Conservation (phyloP, 2,888 invertebrate genomes). For the Apotomis turbidana region DNA sequence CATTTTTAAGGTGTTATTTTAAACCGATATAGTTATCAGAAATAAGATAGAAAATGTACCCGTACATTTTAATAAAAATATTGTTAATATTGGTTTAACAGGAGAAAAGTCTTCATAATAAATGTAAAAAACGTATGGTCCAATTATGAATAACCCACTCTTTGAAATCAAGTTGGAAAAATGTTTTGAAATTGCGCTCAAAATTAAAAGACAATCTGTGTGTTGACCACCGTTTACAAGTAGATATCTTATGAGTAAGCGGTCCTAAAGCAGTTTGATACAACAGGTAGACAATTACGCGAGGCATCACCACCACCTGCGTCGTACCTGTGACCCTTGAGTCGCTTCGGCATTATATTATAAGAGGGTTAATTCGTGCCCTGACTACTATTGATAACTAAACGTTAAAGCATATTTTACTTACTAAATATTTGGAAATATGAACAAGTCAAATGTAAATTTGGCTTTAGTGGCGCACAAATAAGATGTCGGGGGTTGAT, state of each 20-base stretch:
- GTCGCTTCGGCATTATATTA: not conserved
- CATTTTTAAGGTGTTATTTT: too few relatives aligned
- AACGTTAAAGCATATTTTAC: not conserved
- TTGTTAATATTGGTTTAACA: too few relatives aligned
- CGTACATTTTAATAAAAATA: too few relatives aligned
- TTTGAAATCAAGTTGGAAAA: not conserved
- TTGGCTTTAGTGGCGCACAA: not conserved
- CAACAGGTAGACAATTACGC: constrained; percentile 21
- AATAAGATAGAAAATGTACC: too few relatives aligned
- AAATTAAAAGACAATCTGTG: not conserved
- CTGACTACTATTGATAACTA: not conserved
- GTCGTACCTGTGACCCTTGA: constrained; percentile 18
- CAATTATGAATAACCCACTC: too few relatives aligned
- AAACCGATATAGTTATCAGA: too few relatives aligned
- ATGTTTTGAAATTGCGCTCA: too few relatives aligned
- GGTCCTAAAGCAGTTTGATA: not conserved
- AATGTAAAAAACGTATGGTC: too few relatives aligned
- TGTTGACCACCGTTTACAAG: not conserved
- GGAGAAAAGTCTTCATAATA: too few relatives aligned
- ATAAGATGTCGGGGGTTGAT: constrained; percentile 3
- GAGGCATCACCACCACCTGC: constrained; percentile 33
- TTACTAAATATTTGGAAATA: not conserved
- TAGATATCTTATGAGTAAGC: not conserved
- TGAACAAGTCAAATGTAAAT: not conserved
- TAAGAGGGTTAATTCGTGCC: constrained; percentile 8